Percentiles rank a stretch among this genome's conserved stretches.
phyloP scores from a whole-genome alignment of 2,888 invertebrate genomes.

The Drosophila pseudotakahashii region DNA sequence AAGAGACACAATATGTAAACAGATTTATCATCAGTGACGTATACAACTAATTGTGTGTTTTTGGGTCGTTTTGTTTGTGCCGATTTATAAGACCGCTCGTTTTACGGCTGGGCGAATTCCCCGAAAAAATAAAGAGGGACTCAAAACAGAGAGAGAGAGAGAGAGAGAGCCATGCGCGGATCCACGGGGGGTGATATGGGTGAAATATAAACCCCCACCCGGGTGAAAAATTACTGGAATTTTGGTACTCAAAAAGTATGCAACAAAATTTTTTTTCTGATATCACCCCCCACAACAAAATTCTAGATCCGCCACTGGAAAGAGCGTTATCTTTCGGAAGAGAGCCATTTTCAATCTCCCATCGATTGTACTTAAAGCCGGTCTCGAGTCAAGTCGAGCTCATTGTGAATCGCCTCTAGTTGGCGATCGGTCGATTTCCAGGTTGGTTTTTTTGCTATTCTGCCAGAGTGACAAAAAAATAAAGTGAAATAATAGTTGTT shows the following conservation, averaged over 20 bases:
- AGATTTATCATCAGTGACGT: conserved; percentile 30
- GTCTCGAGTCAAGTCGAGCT: conserved; percentile 23
- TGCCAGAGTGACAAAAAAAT: not conserved
- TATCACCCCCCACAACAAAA: too few species aligned
- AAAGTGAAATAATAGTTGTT: not conserved
- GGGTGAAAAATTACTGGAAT: too few species aligned
- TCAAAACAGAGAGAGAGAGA: too few species aligned
- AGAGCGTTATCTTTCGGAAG: not conserved
- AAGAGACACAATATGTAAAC: not conserved
- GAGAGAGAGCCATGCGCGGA: too few species aligned
- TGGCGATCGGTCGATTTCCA: conserved; percentile 15
- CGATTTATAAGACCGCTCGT: conserved; percentile 2
- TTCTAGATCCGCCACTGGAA: too few species aligned
- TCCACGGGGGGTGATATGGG: too few species aligned
- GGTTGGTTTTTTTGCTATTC: conserved; percentile 3
- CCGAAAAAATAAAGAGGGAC: conserved; percentile 12
- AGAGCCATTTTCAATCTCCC: conserved; percentile 1
- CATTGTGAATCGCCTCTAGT: conserved; percentile 25
- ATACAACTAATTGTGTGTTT: not conserved
- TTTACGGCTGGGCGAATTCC: conserved; percentile 12
- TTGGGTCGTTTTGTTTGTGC: not conserved
- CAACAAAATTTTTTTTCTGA: too few species aligned
- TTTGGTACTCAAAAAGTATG: too few species aligned
- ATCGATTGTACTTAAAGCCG: conserved; percentile 48
- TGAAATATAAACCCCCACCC: too few species aligned